A percentile compares a stretch with the other conserved stretches of the same genome.
phyloP scores from a whole-genome alignment of 2,888 invertebrate genomes.

The Panzeria rudis region DNA sequence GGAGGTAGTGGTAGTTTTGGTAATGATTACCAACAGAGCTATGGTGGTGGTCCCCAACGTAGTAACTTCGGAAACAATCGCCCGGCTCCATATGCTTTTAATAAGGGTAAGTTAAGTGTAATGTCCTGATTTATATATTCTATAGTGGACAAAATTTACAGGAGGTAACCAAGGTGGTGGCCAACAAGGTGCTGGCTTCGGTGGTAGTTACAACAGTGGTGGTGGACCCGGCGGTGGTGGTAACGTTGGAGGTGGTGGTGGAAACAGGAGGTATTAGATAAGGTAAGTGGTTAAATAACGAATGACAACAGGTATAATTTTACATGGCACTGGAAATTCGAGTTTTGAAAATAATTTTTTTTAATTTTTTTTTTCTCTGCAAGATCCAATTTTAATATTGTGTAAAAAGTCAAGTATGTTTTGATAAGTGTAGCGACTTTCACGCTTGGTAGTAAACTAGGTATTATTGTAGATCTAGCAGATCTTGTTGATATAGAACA shows the following conservation, averaged over 20 bases:
- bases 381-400: too few relatives aligned
- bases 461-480: too few relatives aligned
- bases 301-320: constrained; percentile 4
- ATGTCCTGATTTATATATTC: neutral
- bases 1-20: constrained; percentile 77
- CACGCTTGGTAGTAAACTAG: too few relatives aligned
- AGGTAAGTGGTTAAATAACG: constrained; percentile 75
- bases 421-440: too few relatives aligned
- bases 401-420: too few relatives aligned
- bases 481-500: too few relatives aligned
- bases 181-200: constrained; percentile 75
- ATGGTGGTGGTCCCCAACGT: constrained; percentile 93
- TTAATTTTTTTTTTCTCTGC: too few relatives aligned
- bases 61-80: constrained; percentile 83
- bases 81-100: constrained; percentile 81
- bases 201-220: constrained; percentile 79
- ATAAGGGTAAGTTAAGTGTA: constrained; percentile 76
- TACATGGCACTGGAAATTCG: constrained; percentile 20
- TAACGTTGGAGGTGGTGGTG: constrained; percentile 78
- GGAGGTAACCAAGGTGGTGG: constrained; percentile 77
- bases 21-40: constrained; percentile 92
- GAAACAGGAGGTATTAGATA: constrained; percentile 80
- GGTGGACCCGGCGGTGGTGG: constrained; percentile 78
- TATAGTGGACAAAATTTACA: constrained; percentile 23
- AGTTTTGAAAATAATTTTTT: neutral